Evolutionary conservation across 2,113 vertebrate species (phyloP).

Genomic region (Deroptyus accipitrinus): DNA sequence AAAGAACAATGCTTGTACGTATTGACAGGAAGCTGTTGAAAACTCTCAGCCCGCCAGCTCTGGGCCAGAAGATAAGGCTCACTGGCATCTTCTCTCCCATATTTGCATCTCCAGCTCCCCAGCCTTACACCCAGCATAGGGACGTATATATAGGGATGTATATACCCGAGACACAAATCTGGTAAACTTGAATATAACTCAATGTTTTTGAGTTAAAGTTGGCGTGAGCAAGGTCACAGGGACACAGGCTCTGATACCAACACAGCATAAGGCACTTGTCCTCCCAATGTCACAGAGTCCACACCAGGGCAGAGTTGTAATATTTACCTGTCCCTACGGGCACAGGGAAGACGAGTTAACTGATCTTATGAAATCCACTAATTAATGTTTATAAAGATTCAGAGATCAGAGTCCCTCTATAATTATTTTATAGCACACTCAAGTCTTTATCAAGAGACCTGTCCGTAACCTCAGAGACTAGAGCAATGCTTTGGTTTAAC

Average conservation of each 20-base stretch:
- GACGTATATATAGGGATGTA: not conserved
- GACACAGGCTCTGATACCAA: not conserved
- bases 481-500: accelerated
- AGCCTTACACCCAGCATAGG: not conserved
- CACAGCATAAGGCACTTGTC: not conserved
- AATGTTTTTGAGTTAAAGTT: not conserved
- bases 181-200: not conserved
- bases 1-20: not conserved
- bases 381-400: not conserved
- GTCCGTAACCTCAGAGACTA: not conserved
- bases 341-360: not conserved
- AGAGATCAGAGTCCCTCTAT: not conserved
- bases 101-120: not conserved
- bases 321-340: conserved; percentile 2
- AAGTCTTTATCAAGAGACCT: not conserved
- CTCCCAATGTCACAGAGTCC: not conserved
- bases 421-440: not conserved
- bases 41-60: not conserved
- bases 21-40: not conserved
- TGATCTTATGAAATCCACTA: not conserved
- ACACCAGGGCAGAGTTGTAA: not conserved
- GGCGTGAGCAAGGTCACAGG: not conserved
- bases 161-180: not conserved
- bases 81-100: not conserved
- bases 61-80: not conserved